phyloP scores from a whole-genome alignment of 2,888 invertebrate genomes.

The Catotricha subobsoleta region DNA sequence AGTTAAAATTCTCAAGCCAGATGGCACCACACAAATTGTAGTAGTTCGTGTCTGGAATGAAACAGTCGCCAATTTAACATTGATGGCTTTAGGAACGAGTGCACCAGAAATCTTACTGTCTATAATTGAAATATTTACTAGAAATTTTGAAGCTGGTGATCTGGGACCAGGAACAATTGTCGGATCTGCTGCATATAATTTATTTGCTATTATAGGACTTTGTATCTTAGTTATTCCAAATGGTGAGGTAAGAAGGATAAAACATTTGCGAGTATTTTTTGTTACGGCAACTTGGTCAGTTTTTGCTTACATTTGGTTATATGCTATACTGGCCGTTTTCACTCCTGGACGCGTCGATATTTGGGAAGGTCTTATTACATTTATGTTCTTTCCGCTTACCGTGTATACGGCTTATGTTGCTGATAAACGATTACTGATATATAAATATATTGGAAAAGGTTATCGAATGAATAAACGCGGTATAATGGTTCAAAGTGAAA shows the following conservation, averaged over 20 bases:
- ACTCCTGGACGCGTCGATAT: constrained; percentile 78
- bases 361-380: constrained; percentile 93
- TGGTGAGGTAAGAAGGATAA: constrained; percentile 81
- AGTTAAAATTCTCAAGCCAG: constrained; percentile 74
- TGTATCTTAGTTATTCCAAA: constrained; percentile 84
- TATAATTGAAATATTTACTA: constrained; percentile 93
- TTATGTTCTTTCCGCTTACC: constrained; percentile 90
- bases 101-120: constrained; percentile 96
- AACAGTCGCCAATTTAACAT: constrained; percentile 93
- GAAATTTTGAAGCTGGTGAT: constrained; percentile 89
- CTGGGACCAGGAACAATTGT: constrained; percentile 97
- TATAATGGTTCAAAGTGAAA: constrained; percentile 75
- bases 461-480: constrained; percentile 81
- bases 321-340: constrained; percentile 76
- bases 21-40: constrained; percentile 72
- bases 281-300: constrained; percentile 96
- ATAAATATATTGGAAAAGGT: constrained; percentile 74
- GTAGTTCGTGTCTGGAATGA: constrained; percentile 98
- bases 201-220: constrained; percentile 93
- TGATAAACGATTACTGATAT: constrained; percentile 67
- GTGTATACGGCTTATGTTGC: constrained; percentile 94
- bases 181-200: constrained; percentile 95
- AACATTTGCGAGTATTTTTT: constrained; percentile 91
- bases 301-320: constrained; percentile 98
- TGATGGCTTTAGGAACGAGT: constrained; percentile 97